Evolutionary conservation across 2,113 vertebrate species (phyloP), one percentile per base, ranked within the genome.

Genomic region (Hystrix brachyura): DNA sequence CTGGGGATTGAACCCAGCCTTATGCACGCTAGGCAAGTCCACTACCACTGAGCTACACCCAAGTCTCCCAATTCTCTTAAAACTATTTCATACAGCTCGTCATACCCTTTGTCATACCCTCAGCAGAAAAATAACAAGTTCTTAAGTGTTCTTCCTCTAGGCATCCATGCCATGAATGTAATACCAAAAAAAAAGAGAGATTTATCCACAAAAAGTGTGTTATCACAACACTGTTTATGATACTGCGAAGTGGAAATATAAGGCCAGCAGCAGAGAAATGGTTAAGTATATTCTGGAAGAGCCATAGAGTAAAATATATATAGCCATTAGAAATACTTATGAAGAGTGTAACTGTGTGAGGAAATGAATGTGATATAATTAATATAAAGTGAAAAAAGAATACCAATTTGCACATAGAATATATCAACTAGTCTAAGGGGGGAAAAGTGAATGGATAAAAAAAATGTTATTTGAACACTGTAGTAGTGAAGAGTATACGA

Each of bases 211-310:
- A 94, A 74, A 64, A 1, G 15, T 55, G 34, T 34, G 48, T 5
- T 55, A 79, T 53, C 48, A 62, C 25, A 72, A 48, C 25, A 85
- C 48, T 79, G 6, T n/a, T 90, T 27, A 59, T 71, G 48, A 43
- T 32, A 69, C 3, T 60, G 48, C 85, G 85, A 94, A 91, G 0
- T 62, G 19, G n/a, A 85, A 87, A 84, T 10, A 67, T 12, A 60
- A 65, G 34, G 34, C 7, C 38, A 93, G 57, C 27, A 25, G 23
- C 10, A 90, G 18, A 78, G n/a, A 21, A 88, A 79, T 62, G 60
- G 51, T 51, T 59, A 87, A 78, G 69, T 76, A 83, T 87, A 64
- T 84, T 93, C 27, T 94, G 46, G 4, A 78, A 82, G 80, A 62
- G 10, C 15, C 55, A 27, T 23, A 55, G 25, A 34, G 17, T 62